Evolutionary conservation across 2,113 vertebrate species (phyloP).

Genomic region (Dinomys branickii): DNA sequence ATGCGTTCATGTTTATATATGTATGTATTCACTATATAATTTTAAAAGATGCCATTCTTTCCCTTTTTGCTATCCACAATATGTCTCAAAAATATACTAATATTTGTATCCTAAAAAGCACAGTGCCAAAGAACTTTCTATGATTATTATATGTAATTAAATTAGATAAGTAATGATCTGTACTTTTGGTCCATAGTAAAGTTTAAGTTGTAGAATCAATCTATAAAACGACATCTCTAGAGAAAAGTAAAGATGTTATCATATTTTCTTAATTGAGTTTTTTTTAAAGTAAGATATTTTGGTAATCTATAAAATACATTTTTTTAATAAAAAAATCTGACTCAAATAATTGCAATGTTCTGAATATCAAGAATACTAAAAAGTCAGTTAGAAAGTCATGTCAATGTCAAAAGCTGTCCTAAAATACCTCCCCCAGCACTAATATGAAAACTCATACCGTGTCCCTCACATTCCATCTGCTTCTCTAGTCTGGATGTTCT

Average conservation of each 20-base stretch:
- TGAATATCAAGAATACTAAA: background rate
- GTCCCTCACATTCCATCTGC: background rate
- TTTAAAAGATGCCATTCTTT: background rate
- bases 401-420: background rate
- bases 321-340: background rate
- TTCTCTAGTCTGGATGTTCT: background rate
- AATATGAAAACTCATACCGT: background rate
- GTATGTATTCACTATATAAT: conserved; percentile 69
- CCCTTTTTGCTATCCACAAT: background rate
- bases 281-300: background rate
- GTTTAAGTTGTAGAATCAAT: background rate
- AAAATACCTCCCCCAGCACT: background rate
- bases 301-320: background rate
- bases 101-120: background rate
- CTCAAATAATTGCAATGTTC: background rate
- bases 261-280: background rate
- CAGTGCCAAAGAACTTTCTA: background rate
- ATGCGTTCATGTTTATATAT: background rate
- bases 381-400: background rate
- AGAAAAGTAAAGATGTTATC: background rate
- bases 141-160: background rate
- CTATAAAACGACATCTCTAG: background rate
- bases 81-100: background rate
- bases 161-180: background rate
- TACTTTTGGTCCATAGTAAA: background rate